Conservation (phyloP, 2,113 vertebrate species). For the Excalfactoria chinensis region DNA sequence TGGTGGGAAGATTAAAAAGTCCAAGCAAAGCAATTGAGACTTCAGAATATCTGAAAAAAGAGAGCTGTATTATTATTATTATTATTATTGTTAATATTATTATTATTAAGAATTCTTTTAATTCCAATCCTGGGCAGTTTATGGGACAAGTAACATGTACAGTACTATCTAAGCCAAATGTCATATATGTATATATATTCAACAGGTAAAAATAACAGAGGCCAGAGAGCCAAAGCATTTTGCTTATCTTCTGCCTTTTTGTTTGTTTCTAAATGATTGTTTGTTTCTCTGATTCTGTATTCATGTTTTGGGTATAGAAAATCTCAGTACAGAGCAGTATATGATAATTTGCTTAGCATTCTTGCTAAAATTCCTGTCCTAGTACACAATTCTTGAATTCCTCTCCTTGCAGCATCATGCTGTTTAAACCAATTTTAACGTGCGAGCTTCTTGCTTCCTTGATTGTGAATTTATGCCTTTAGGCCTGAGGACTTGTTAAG, state of each 20-base stretch:
- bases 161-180: not conserved
- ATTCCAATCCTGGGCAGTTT: not conserved
- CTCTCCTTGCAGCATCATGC: not conserved
- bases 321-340: not conserved
- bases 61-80: not conserved
- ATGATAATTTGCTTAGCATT: not conserved
- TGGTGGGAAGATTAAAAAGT: not conserved
- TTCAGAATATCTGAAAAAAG: not conserved
- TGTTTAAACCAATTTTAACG: not conserved
- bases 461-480: not conserved
- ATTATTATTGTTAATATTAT: not conserved
- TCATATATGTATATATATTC: not conserved
- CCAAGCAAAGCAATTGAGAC: not conserved
- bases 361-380: not conserved
- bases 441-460: not conserved
- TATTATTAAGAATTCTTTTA: not conserved
- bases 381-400: not conserved
- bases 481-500: not conserved
- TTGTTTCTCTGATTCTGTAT: not conserved
- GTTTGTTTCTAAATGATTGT: not conserved
- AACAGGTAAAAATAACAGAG: not conserved
- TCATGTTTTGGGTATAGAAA: not conserved
- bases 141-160: not conserved
- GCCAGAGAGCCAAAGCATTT: not conserved
- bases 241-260: not conserved